Percentiles rank a stretch among this genome's conserved stretches.
Evolutionary conservation across 2,113 vertebrate genomes (phyloP).

Genomic region (Speoplatyrhinus poulsoni): DNA sequence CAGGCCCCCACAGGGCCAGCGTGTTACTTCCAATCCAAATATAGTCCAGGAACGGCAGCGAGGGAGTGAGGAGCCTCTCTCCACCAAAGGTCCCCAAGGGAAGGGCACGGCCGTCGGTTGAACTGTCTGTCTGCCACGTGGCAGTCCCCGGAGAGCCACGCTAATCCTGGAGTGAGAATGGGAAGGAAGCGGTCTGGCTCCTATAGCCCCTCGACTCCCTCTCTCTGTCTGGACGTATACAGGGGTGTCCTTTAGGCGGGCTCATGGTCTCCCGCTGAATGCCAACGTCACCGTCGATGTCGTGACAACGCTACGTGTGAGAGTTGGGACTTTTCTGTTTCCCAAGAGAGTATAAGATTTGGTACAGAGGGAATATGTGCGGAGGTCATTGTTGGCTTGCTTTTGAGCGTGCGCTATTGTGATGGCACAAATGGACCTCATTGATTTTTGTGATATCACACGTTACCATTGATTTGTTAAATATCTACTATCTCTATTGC

Average conservation of each 20-base stretch:
- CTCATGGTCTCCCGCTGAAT: neutral
- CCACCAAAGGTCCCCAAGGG: constrained; percentile 23
- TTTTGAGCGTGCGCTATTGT: too few species aligned
- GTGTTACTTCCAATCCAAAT: constrained; percentile 32
- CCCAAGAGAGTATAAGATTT: too few species aligned
- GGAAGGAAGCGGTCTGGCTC: constrained; percentile 4
- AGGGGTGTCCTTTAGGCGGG: constrained; percentile 25
- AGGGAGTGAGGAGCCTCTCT: constrained; percentile 1
- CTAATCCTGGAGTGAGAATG: constrained; percentile 54
- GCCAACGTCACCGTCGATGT: neutral
- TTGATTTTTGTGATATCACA: too few species aligned
- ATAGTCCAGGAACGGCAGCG: constrained; percentile 20
- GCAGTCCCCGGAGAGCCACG: constrained; percentile 8
- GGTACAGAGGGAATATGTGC: too few species aligned
- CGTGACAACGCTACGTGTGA: neutral
- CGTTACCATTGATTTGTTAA: too few species aligned
- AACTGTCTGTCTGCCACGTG: constrained; percentile 24
- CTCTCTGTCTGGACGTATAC: neutral
- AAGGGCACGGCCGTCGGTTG: constrained; percentile 2
- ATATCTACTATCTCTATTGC: too few species aligned
- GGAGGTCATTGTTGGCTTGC: too few species aligned
- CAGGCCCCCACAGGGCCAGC: neutral
- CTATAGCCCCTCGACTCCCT: neutral
- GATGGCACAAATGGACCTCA: too few species aligned
- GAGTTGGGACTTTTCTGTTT: neutral